Evolutionary conservation across 2,113 vertebrate species (phyloP).

Genomic region (Donacobius atricapilla): DNA sequence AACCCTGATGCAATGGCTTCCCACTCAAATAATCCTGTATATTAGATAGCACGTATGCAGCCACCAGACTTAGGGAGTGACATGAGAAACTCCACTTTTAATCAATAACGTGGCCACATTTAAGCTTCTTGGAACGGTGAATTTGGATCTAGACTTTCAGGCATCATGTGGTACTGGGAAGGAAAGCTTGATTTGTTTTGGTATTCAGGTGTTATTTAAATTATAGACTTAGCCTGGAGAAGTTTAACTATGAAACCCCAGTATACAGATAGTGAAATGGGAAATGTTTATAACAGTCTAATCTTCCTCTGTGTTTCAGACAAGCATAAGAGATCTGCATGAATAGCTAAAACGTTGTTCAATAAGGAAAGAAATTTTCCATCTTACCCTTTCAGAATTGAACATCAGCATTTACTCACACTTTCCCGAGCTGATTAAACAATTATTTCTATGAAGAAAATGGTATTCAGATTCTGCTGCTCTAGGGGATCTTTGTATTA

Average conservation of each 20-base stretch:
- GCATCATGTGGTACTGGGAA: neutral
- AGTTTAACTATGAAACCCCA: neutral
- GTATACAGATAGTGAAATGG: neutral
- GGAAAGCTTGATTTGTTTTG: neutral
- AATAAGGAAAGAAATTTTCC: neutral
- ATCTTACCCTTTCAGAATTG: neutral
- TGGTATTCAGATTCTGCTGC: neutral
- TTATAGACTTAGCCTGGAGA: neutral
- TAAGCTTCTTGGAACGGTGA: neutral
- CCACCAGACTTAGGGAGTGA: neutral
- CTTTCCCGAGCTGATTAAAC: neutral
- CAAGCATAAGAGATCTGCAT: neutral
- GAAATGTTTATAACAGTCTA: neutral
- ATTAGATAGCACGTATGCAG: neutral
- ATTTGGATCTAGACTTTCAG: neutral
- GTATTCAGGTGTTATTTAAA: neutral
- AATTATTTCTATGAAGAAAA: neutral
- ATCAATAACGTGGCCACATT: neutral
- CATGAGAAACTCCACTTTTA: neutral
- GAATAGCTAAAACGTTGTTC: neutral
- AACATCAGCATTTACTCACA: neutral
- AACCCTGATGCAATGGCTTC: neutral
- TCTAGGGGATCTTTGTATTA: neutral
- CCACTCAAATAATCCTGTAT: neutral
- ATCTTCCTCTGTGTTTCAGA: neutral